These are phyloP conservation scores for Mastigias papua DNA, from an alignment of 30 jellyfish, hydroid and myxozoan genomes.

Conservation along the genomic window DNA sequence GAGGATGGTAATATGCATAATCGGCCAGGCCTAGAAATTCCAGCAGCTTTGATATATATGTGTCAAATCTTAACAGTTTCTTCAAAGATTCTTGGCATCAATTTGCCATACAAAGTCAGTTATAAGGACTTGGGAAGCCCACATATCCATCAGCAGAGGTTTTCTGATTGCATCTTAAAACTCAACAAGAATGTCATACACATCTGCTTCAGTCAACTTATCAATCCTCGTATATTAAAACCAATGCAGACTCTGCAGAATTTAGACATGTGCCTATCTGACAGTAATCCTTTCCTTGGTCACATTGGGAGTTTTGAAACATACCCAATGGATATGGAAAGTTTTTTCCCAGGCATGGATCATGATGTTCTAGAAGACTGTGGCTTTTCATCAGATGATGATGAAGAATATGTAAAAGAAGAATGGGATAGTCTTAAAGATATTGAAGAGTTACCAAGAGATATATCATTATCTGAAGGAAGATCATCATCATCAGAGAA, in stretches of 20 bases:
- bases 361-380: constrained; percentile 77
- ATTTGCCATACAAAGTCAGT: constrained; percentile 73
- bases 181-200: constrained; percentile 70
- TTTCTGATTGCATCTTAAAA: constrained; percentile 60
- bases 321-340: constrained; percentile 43
- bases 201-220: constrained; percentile 83
- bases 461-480: constrained; percentile 33
- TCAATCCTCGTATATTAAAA: constrained; percentile 18
- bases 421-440: constrained; percentile 95
- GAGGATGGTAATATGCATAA: constrained; percentile 56
- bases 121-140: constrained; percentile 78
- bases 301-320: constrained; percentile 76
- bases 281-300: constrained; percentile 74
- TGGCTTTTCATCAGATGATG: constrained; percentile 65
- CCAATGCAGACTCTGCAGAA: constrained; percentile 69
- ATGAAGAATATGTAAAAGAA: constrained; percentile 31
- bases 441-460: constrained; percentile 74
- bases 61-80: constrained; percentile 74
- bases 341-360: constrained; percentile 86
- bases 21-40: constrained; percentile 74
- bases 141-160: constrained; percentile 49
- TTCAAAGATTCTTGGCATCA: constrained; percentile 76
- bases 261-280: constrained; percentile 69
- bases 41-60: constrained; percentile 89
- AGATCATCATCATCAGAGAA: constrained; percentile 56